These are phyloP conservation scores for Corydoras sp. DNA, from an alignment of 2,113 vertebrate genomes.

Conservation along the genomic window DNA sequence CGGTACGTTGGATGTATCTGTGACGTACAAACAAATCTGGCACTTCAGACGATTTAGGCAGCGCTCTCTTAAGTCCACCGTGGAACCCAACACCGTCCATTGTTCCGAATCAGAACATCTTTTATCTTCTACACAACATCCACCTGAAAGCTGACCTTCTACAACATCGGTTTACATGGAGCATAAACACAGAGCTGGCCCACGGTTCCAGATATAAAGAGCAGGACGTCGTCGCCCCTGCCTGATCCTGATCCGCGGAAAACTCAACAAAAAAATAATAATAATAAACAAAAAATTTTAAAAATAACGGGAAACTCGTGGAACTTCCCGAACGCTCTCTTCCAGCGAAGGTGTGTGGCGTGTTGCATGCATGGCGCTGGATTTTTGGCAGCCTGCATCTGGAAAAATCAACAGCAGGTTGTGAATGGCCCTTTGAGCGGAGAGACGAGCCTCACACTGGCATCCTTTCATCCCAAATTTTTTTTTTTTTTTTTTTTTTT, in stretches of 20 bases:
- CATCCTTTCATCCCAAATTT: conserved; percentile 15
- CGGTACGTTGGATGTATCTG: no score
- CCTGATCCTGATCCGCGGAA: no score
- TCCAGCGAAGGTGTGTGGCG: conserved; percentile 10
- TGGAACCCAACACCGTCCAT: no score
- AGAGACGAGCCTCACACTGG: conserved; percentile 46
- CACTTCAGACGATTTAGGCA: no score
- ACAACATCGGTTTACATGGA: conserved; percentile 57
- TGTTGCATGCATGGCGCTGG: conserved; percentile 16
- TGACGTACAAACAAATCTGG: no score
- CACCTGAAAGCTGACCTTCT: conserved; percentile 48
- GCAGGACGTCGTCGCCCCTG: no score
- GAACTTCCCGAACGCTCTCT: not conserved
- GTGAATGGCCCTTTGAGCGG: conserved; percentile 62
- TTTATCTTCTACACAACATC: no score
- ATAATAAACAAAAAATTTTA: conserved; percentile 15
- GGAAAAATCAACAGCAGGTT: conserved; percentile 63
- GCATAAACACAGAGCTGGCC: conserved; percentile 63
- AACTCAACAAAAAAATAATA: no score
- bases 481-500: no score
- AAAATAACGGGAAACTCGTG: conserved; percentile 37
- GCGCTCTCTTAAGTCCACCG: no score
- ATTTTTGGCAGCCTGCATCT: conserved; percentile 45
- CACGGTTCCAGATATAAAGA: conserved; percentile 50
- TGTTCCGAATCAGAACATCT: no score